Evolutionary conservation across 2,888 invertebrate species (phyloP).

Genomic region (Scaptodrosophila latifasciaeformis): DNA sequence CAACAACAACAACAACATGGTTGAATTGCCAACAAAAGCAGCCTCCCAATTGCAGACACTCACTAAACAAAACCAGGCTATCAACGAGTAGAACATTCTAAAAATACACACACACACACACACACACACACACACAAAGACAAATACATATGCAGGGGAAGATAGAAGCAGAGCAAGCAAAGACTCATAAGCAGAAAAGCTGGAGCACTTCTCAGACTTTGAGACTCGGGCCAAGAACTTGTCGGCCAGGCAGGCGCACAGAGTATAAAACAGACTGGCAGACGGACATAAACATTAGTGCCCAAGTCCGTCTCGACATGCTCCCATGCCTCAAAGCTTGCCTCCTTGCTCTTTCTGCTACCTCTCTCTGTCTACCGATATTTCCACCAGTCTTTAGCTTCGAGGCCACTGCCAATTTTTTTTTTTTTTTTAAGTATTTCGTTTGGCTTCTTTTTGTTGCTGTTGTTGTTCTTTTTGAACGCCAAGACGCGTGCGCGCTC

Average conservation of each 20-base stretch:
- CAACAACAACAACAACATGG: conserved; percentile 8
- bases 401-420: background rate
- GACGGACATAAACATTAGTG: conserved; percentile 17
- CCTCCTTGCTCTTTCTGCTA: too few species aligned
- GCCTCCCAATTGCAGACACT: background rate
- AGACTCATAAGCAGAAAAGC: background rate
- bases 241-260: conserved; percentile 19
- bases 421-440: background rate
- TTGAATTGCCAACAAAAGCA: background rate
- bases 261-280: conserved; percentile 28
- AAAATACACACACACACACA: conserved; percentile 33
- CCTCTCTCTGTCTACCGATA: background rate
- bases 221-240: too few species aligned
- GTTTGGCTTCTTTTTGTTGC: background rate
- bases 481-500: conserved; percentile 42
- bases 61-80: background rate
- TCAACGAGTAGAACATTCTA: conserved; percentile 26
- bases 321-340: conserved; percentile 21
- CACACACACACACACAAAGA: too few species aligned
- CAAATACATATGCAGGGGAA: conserved; percentile 6
- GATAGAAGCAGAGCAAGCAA: background rate
- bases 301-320: conserved; percentile 22
- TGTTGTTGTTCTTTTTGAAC: conserved; percentile 24
- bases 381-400: background rate
- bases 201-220: too few species aligned